phyloP scores from a whole-genome alignment of 2,797 vertebrate species.

The Clarias fuscus region DNA sequence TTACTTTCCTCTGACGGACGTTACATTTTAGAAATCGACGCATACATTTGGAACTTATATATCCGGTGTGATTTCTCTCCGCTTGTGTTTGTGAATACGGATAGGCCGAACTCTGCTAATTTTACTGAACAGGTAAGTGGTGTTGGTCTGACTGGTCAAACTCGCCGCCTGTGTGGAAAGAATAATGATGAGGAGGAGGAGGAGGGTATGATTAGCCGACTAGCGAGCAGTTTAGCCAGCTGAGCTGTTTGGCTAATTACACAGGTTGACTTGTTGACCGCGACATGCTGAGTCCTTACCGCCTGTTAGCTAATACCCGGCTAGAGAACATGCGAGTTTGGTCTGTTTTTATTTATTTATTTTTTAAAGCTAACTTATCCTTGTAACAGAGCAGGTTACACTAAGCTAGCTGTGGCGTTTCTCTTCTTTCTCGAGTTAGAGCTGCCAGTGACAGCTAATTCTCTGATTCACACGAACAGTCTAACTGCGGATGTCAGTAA shows the following conservation, averaged over 20 bases:
- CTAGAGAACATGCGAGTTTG: neutral
- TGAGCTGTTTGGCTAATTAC: neutral
- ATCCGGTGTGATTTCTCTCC: neutral
- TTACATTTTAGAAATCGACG: neutral
- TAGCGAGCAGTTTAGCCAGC: constrained; percentile 32
- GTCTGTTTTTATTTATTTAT: neutral
- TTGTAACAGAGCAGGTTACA: neutral
- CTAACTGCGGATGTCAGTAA: neutral
- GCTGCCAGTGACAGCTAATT: constrained; percentile 9
- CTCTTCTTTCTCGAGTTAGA: neutral
- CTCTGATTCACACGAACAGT: neutral
- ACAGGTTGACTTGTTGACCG: constrained; percentile 3
- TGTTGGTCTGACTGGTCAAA: constrained; percentile 14
- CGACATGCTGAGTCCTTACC: neutral
- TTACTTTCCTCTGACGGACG: constrained; percentile 10
- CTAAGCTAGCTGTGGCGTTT: neutral
- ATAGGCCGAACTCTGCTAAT: constrained; percentile 9
- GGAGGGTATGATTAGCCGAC: constrained; percentile 39
- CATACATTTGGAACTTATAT: neutral
- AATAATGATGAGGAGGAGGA: neutral
- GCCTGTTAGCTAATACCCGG: neutral
- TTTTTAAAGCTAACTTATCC: constrained; percentile 6
- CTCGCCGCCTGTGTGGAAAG: neutral
- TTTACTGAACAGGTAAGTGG: constrained; percentile 48
- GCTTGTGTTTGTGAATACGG: neutral